phyloP scores from a whole-genome alignment of 2,797 vertebrate genomes.

The Nyctalus aviator region DNA sequence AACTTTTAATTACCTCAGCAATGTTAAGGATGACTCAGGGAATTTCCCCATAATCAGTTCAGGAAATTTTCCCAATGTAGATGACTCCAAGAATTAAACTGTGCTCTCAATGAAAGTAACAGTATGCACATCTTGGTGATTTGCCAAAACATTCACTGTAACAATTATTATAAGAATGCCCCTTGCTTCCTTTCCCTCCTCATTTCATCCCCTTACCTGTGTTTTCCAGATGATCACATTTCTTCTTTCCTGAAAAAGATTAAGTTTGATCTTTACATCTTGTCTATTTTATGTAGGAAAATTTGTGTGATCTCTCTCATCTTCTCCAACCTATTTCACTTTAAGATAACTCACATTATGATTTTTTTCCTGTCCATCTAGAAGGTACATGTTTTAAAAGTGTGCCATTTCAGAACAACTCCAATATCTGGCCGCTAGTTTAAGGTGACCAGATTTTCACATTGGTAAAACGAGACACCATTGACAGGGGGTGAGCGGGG shows the following conservation, averaged over 20 bases:
- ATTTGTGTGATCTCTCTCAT: neutral
- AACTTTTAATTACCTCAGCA: constrained; percentile 54
- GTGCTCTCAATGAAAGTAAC: neutral
- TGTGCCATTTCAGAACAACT: neutral
- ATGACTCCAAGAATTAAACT: constrained; percentile 7
- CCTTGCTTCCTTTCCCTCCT: neutral
- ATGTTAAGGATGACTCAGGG: constrained; percentile 68
- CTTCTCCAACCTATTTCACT: neutral
- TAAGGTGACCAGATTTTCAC: too few relatives aligned
- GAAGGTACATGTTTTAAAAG: neutral
- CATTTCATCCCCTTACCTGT: neutral
- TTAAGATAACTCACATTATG: neutral
- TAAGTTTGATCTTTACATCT: neutral
- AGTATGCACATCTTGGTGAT: neutral
- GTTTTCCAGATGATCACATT: neutral
- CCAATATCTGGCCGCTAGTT: neutral
- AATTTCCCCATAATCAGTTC: constrained; percentile 60
- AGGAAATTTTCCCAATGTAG: constrained; percentile 40
- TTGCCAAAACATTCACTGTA: neutral
- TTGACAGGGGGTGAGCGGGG: too few relatives aligned
- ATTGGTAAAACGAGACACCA: too few relatives aligned
- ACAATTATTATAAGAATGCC: neutral
- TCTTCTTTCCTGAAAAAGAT: constrained; percentile 7
- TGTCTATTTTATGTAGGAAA: neutral
- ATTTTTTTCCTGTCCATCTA: neutral